Conservation (phyloP, 2,797 vertebrate species). For the Lacerta viridis region DNA sequence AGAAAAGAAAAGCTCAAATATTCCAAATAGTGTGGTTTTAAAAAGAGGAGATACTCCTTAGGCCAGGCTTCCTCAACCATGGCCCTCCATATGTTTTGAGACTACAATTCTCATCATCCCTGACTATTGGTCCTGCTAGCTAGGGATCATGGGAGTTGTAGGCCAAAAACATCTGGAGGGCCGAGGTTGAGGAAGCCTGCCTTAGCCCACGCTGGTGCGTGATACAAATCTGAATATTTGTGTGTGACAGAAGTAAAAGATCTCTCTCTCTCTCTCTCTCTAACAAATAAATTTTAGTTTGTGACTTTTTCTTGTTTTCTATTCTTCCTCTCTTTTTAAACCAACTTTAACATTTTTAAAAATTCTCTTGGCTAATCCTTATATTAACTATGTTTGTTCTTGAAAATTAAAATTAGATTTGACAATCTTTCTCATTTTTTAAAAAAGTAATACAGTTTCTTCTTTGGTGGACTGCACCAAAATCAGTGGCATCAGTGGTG, state of each 20-base stretch:
- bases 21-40: neutral
- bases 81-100: too few species aligned
- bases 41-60: neutral
- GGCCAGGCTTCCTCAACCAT: neutral
- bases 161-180: too few species aligned
- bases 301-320: neutral
- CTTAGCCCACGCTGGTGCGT: neutral
- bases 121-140: too few species aligned
- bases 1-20: neutral
- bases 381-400: constrained; percentile 10
- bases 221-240: neutral
- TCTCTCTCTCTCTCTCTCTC: neutral
- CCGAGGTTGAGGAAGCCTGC: too few species aligned
- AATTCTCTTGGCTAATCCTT: neutral
- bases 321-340: neutral
- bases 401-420: constrained; percentile 18
- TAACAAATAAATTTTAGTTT: neutral
- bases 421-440: neutral
- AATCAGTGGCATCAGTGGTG: constrained; percentile 36
- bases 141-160: too few species aligned
- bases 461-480: constrained; percentile 40
- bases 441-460: constrained; percentile 30
- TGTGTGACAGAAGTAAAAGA: neutral
- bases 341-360: neutral
- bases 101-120: too few species aligned